Conservation (phyloP, 2,888 invertebrate genomes). For the Caenorhabditis sp. region DNA sequence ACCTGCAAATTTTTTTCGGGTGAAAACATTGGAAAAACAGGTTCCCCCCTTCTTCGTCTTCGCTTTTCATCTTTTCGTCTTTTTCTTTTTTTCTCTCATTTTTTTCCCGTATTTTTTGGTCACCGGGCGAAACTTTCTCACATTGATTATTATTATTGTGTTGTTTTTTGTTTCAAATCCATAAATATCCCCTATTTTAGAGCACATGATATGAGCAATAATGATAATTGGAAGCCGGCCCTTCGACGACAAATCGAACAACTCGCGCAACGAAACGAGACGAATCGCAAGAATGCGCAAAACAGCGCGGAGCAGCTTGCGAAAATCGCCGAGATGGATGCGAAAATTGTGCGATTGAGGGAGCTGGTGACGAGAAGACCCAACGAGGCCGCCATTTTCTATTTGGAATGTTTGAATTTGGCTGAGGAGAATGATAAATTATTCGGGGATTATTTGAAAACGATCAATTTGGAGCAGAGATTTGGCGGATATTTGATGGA, state of each 20-base stretch:
- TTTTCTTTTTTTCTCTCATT: too few species aligned
- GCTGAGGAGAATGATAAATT: slow-evolving; percentile 65
- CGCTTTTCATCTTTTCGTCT: too few species aligned
- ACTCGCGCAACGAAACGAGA: slow-evolving; percentile 57
- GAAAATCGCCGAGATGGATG: slow-evolving; percentile 56
- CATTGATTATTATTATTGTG: neutral
- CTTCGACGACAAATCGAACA: slow-evolving; percentile 60
- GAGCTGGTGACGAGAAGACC: slow-evolving; percentile 49
- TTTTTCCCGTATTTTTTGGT: too few species aligned
- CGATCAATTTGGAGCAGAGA: too few species aligned
- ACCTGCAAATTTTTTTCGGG: too few species aligned
- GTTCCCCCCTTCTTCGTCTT: too few species aligned
- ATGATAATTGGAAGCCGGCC: slow-evolving; percentile 52
- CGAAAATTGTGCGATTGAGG: slow-evolving; percentile 51
- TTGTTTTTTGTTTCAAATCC: neutral
- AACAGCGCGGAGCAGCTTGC: slow-evolving; percentile 42
- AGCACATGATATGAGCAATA: slow-evolving; percentile 9
- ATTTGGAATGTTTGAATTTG: slow-evolving; percentile 58
- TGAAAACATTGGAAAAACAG: too few species aligned
- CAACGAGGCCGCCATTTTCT: slow-evolving; percentile 55
- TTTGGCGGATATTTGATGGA: too few species aligned
- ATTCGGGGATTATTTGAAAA: too few species aligned
- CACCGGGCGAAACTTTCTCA: too few species aligned
- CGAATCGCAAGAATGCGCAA: slow-evolving; percentile 39
- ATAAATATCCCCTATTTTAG: neutral